Evolutionary conservation across 2,797 vertebrate genomes (phyloP).

Genomic region (Streptopelia turtur): DNA sequence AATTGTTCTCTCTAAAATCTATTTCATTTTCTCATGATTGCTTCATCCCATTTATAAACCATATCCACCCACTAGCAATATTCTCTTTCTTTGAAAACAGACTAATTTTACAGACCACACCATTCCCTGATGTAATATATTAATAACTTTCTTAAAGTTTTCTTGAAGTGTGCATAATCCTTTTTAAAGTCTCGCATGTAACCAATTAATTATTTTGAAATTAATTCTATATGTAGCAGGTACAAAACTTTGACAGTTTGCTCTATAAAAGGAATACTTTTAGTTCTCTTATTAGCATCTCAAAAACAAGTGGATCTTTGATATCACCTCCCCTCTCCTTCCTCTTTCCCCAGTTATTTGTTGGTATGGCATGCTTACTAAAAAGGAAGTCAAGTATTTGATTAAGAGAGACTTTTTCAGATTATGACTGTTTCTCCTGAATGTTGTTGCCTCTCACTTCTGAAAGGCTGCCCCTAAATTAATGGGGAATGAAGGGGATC

Average conservation of each 20-base stretch:
- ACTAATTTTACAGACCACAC: background rate
- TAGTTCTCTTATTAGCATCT: conserved; percentile 17
- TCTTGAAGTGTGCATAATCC: background rate
- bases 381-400: background rate
- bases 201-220: background rate
- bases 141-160: background rate
- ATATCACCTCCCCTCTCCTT: background rate
- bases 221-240: background rate
- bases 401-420: background rate
- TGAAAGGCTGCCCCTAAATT: background rate
- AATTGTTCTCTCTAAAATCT: conserved; percentile 34
- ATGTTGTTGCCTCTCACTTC: background rate
- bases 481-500: background rate
- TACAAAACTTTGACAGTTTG: conserved; percentile 12
- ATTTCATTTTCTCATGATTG: conserved; percentile 33
- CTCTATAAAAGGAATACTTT: background rate
- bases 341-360: background rate
- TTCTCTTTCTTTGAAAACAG: background rate
- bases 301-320: background rate
- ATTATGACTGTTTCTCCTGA: background rate
- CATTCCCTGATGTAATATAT: background rate
- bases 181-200: background rate
- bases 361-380: background rate
- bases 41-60: conserved; percentile 23
- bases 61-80: background rate